These are phyloP conservation scores for Sebastiscus tertius DNA, from an alignment of 2,797 vertebrate genomes.

Conservation along the genomic window DNA sequence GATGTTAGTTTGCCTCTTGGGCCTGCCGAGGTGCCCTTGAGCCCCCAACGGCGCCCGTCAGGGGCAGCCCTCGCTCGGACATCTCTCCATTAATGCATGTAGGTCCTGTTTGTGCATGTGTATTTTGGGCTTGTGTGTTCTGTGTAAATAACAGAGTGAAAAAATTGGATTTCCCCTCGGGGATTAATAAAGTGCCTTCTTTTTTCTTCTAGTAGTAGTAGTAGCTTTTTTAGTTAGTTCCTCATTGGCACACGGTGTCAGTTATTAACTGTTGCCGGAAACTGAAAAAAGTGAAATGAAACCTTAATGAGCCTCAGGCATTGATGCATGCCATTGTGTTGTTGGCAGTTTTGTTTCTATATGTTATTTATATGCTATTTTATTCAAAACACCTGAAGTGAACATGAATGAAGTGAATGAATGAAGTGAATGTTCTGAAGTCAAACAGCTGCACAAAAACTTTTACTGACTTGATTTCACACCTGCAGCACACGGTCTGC, in stretches of 20 bases:
- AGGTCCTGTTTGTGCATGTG: no score
- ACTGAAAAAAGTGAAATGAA: not conserved
- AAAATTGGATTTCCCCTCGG: accelerated
- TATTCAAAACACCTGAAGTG: not conserved
- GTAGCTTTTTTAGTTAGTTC: not conserved
- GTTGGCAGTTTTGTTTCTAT: not conserved
- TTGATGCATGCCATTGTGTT: not conserved
- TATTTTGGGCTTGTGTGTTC: no score
- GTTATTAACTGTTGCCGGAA: not conserved
- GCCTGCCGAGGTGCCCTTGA: no score
- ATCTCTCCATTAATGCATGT: no score
- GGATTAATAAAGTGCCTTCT: no score
- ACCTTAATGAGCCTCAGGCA: not conserved
- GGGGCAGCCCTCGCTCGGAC: no score
- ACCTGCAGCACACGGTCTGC: not conserved
- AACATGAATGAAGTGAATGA: no score
- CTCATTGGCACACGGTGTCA: not conserved
- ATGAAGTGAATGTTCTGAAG: not conserved
- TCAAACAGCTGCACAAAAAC: not conserved
- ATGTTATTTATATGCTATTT: no score
- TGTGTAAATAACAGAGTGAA: no score
- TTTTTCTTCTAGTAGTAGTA: no score
- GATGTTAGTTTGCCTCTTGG: no score
- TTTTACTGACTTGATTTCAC: not conserved
- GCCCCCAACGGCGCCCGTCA: no score